Base-by-base conservation (phyloP, 2,113 vertebrate genomes). In the Triplophysa dalaica region DNA sequence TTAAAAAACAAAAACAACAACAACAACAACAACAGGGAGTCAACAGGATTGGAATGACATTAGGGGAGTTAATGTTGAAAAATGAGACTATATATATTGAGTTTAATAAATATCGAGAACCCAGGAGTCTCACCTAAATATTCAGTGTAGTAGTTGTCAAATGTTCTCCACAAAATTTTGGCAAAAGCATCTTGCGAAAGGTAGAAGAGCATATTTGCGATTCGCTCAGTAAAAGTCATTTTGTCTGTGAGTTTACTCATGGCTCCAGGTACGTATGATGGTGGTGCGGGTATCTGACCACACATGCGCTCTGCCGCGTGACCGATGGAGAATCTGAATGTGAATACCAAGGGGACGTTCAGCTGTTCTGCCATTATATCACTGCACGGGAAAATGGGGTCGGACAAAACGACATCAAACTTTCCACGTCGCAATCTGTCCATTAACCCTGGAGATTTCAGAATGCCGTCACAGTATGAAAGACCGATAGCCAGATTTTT, bases 211-310 rank as follows among this genome's bases (percentile, higher is more conserved):
- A 87, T 72, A 77, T 92, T 94, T 77, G 82, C 75, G 21, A 92
- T 2, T 73, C 91, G 86, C 48, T 94, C 88, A 0, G 70, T 60
- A 72, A 93, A 94, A 58, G 81, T 75, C 93, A 95, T 94, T n/a
- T 85, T 82, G 26, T 93, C 91, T 0, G 82, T 91, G 16, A 92
- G 83, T 86, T 91, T 90, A 70, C 89, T 90, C 80, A 92, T 81
- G 17, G 80, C 48, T 0, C 72, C 82, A 0, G 93, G 92, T 13
- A 92, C 92, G 4, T 86, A 94, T 2, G 91, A 94, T 1, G 91
- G 88, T 24, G 92, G 92, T 9, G 91, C 56, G 0, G 91, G 89
- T 0, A 90, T 9, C 24, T 92, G 89, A 45, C 89, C 92, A 41
- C 89, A 91, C 0, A 87, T 4, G 50, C 90, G 88, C 83, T 94